phyloP scores from a whole-genome alignment of 1,140 invertebrate species.

The Trichoplusia ni region DNA sequence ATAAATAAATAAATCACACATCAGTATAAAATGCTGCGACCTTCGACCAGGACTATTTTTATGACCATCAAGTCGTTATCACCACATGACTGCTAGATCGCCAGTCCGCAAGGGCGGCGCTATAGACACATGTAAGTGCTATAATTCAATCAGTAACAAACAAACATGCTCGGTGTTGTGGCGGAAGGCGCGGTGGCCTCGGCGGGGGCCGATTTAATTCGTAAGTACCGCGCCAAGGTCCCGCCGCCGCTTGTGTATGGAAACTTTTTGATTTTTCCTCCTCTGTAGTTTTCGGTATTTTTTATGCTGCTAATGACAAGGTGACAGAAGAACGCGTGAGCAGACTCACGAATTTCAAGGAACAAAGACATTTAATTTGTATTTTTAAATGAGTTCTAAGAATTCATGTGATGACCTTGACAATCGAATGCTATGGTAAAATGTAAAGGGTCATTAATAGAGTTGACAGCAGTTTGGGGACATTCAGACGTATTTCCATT shows the following conservation, averaged over 20 bases:
- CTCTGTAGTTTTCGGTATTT: slow-evolving; percentile 19
- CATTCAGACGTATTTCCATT: neutral
- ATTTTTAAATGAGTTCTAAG: neutral
- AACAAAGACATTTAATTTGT: neutral
- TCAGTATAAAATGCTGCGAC: neutral
- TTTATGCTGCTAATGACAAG: slow-evolving; percentile 3
- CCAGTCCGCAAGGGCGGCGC: slow-evolving; percentile 37
- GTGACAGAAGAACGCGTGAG: slow-evolving; percentile 20
- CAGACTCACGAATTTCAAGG: neutral
- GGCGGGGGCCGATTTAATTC: slow-evolving; percentile 57
- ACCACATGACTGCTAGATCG: slow-evolving; percentile 3
- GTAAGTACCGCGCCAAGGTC: slow-evolving; percentile 63
- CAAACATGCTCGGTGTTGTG: slow-evolving; percentile 25
- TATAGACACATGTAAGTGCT: slow-evolving; percentile 36
- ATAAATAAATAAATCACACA: too few species aligned
- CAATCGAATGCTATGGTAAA: neutral
- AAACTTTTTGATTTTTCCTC: slow-evolving; percentile 36
- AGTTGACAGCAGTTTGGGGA: neutral
- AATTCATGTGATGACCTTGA: slow-evolving; percentile 1
- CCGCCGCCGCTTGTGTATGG: slow-evolving; percentile 40
- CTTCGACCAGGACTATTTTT: neutral
- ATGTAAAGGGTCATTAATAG: neutral
- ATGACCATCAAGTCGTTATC: neutral
- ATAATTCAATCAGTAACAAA: slow-evolving; percentile 51
- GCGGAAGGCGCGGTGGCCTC: slow-evolving; percentile 55